Conservation (phyloP, 2,888 invertebrate genomes). For the Pinctada fucata region DNA sequence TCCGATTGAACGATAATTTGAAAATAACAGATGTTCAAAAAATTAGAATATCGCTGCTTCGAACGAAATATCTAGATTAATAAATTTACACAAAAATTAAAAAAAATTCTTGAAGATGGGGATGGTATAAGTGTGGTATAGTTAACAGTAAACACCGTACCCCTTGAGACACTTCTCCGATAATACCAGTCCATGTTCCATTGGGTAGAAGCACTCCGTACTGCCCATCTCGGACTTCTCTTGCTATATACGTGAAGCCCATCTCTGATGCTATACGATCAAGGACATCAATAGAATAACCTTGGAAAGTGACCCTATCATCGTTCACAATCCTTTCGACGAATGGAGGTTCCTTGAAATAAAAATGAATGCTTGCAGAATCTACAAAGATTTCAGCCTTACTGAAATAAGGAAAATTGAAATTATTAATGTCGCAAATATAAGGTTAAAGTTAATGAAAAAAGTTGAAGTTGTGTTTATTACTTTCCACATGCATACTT, state of each 20-base stretch:
- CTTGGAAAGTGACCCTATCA: constrained; percentile 74
- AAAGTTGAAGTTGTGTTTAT: too few relatives aligned
- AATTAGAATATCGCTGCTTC: too few relatives aligned
- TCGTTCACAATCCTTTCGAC: constrained; percentile 41
- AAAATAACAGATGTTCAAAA: too few relatives aligned
- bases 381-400: neutral
- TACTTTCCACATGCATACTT: too few relatives aligned
- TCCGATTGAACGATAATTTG: too few relatives aligned
- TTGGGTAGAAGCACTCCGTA: constrained; percentile 84
- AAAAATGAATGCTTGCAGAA: neutral
- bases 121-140: too few relatives aligned
- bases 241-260: constrained; percentile 88
- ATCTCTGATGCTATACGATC: constrained; percentile 84
- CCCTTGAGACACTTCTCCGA: constrained; percentile 89
- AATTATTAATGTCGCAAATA: too few relatives aligned
- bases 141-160: constrained; percentile 78
- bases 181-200: constrained; percentile 89
- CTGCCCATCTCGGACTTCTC: constrained; percentile 81
- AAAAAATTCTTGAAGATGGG: too few relatives aligned
- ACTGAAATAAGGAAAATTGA: too few relatives aligned
- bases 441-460: too few relatives aligned
- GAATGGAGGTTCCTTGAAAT: constrained; percentile 60
- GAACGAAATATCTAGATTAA: too few relatives aligned
- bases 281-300: constrained; percentile 91
- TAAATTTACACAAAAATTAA: too few relatives aligned